Evolutionary conservation across 2,113 vertebrate genomes (phyloP), one percentile per base, ranked within the genome.

Genomic region (Callorhinus ursinus): DNA sequence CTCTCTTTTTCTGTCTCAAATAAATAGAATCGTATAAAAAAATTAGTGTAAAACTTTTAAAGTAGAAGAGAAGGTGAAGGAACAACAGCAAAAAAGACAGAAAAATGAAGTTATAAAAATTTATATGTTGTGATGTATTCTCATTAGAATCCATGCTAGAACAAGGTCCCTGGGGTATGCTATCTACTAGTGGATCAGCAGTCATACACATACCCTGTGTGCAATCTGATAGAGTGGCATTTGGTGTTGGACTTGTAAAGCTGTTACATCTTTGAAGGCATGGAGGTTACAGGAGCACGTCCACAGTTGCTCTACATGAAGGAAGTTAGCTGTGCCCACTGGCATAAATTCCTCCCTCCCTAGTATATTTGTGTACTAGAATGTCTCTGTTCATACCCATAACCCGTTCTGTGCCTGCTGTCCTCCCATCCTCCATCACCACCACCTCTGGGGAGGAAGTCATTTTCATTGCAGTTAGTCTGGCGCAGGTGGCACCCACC

Each of bases 401-500:
- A 12, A 21, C 16, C 18, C 2, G 19, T 19, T 21, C 71, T 39
- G 7, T 26, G 24, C 39, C 19, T 3, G 4, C 57, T 19, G 5
- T 82, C 26, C 28, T 1, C 21, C 2, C 12, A 11, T 26, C 39
- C 33, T 42, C n/a, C 7, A 9, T 76, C 71, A 49, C 36, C 33
- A 55, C 63, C n/a, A 36, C 13, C 59, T 89, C 79, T 80, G 57
- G 19, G 55, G 96, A 95, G 80, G 76, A 97, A 93, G 72, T 90
- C 83, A 22, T 69, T 95, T 97, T 97, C 92, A 86, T 89, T 94
- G 77, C 85, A 3, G 0, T 77, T 96, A 83, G 88, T 28, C 46
- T 96, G 94, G 87, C 96, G 74, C 94, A 98, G 90, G 94, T 98
- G 97, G 93, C 22, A 2, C 97, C 98, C 98, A 97, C 79, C 97